These are phyloP conservation scores for Budorcas taxicolor DNA, from an alignment of 2,113 vertebrate species.

Conservation along the genomic window DNA sequence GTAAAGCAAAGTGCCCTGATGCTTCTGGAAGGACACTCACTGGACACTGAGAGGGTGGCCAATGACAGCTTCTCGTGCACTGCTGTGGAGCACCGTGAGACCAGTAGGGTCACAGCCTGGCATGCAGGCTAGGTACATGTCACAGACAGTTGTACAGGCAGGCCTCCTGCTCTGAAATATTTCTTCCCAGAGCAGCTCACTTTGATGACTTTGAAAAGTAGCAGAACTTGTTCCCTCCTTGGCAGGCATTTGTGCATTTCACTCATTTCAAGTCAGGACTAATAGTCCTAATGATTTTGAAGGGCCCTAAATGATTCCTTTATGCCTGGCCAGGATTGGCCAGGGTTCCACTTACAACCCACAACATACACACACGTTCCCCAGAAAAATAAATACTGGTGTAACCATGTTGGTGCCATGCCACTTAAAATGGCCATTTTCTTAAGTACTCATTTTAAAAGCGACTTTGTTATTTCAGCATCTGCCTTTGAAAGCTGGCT, in stretches of 20 bases:
- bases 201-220: conserved; percentile 26
- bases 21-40: too few species aligned
- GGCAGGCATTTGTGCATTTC: conserved; percentile 10
- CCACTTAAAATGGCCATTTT: conserved; percentile 52
- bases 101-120: neutral
- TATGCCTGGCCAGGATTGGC: conserved; percentile 40
- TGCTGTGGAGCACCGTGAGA: neutral
- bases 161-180: neutral
- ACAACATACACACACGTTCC: conserved; percentile 52
- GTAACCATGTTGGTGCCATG: neutral
- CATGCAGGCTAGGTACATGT: neutral
- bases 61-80: neutral
- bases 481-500: conserved; percentile 29
- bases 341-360: conserved; percentile 47
- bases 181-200: neutral
- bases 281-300: conserved; percentile 61
- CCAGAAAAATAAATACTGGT: conserved; percentile 56
- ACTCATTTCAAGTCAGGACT: conserved; percentile 55
- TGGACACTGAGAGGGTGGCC: neutral
- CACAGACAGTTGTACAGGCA: neutral
- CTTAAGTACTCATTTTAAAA: conserved; percentile 49
- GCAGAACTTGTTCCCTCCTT: neutral
- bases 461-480: conserved; percentile 37
- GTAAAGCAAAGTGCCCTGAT: accelerated
- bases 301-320: conserved; percentile 62